Evolutionary conservation across 2,888 invertebrate species (phyloP), one percentile per base, ranked within the genome.

Genomic region (Osmoderma eremita): DNA sequence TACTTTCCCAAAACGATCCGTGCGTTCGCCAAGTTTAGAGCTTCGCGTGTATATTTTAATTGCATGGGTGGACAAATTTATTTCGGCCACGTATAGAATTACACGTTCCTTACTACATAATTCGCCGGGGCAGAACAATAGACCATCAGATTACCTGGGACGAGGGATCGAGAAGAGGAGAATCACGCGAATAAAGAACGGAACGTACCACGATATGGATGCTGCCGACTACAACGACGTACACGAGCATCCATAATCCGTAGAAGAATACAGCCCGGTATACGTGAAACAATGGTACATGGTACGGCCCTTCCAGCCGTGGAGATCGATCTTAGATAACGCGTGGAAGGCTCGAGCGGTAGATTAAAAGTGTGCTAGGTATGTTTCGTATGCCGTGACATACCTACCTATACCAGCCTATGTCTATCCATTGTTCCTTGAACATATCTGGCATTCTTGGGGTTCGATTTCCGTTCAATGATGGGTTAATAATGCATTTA

Each of bases 51-150:
- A 61, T 45, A 61, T 61, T 61, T 61, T 61, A 61, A 61, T 61
- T 61, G 58, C 58, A 61, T 61, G 58, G 58, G 58, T 61, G 58
- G 58, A 61, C 58, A 61, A 61, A 61, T 61, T 61, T 61, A 61
- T 61, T 61, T 61, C 36, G 45, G 58, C 17, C 42, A 1, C 58
- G 48, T 61, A 22, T 61, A 61, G 58, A 45, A 61, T 61, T 61
- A 61, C 58, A 61, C 58, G 36, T 61, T 45, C 45, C 24, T 10
- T 48, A 48, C 58, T 17, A 45, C 58, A 61, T 61, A 61, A 61
- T 61, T 61, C 30, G 58, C 58, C 30, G 45, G 30, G n/a, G 58
- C 58, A 61, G 58, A 61, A 61, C 58, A 61, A 61, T 45, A 61
- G 58, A 45, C 58, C 45, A 61, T 61, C 58, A 24, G 50, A 51